A percentile compares a stretch with the other conserved stretches of the same genome.
phyloP scores from a whole-genome alignment of 2,888 invertebrate genomes.

The Acleris emargana region DNA sequence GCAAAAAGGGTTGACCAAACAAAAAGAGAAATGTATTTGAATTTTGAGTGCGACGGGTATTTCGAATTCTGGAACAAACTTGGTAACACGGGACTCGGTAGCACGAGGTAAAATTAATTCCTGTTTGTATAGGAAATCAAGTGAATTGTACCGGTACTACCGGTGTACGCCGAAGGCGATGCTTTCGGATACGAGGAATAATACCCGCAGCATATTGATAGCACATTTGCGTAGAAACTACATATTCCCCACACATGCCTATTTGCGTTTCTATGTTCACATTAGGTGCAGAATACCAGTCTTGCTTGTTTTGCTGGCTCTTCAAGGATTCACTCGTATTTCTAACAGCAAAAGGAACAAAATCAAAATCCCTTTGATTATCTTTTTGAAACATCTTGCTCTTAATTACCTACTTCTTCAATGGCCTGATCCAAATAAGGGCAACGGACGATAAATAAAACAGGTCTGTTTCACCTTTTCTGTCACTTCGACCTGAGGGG shows the following conservation, averaged over 20 bases:
- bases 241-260: background rate
- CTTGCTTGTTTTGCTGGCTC: no score
- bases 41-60: constrained; percentile 14
- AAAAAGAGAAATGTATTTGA: constrained; percentile 18
- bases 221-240: constrained; percentile 21
- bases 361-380: no score
- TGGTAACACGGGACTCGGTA: constrained; percentile 8
- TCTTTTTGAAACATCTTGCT: background rate
- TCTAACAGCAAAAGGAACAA: no score
- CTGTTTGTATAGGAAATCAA: constrained; percentile 29
- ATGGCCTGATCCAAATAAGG: constrained; percentile 24
- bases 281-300: constrained; percentile 11
- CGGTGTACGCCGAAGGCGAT: constrained; percentile 6
- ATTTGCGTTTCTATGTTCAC: constrained; percentile 3
- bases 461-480: constrained; percentile 24
- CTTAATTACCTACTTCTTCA: constrained; percentile 23
- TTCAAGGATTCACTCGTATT: no score
- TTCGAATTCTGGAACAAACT: constrained; percentile 14
- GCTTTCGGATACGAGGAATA: constrained; percentile 5
- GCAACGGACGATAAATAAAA: constrained; percentile 27
- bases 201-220: constrained; percentile 21
- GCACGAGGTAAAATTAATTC: constrained; percentile 18
- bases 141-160: background rate
- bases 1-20: constrained; percentile 21
- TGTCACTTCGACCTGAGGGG: constrained; percentile 16